phyloP scores from a whole-genome alignment of 1,140 invertebrate species.

The Conus ventricosus region DNA sequence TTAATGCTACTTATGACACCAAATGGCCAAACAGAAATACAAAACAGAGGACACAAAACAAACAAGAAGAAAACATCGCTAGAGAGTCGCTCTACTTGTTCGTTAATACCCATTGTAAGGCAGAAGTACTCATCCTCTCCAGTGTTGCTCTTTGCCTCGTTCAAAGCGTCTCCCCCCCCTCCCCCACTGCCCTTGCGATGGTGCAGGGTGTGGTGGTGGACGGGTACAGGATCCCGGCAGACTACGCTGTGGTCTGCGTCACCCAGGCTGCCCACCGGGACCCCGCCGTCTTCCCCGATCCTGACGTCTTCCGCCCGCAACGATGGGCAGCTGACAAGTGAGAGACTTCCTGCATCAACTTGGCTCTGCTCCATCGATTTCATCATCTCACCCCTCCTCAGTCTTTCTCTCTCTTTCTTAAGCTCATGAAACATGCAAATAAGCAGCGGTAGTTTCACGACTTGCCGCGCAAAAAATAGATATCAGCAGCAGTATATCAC shows the following conservation, averaged over 20 bases:
- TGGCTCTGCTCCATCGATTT: neutral
- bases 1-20: too few relatives aligned
- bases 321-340: slow-evolving; percentile 53
- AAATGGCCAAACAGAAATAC: too few relatives aligned
- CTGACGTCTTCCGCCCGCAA: slow-evolving; percentile 54
- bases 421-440: neutral
- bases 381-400: neutral
- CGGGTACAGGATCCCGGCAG: slow-evolving; percentile 53
- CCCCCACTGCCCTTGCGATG: too few relatives aligned
- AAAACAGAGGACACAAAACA: too few relatives aligned
- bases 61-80: too few relatives aligned
- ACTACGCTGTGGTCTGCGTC: slow-evolving; percentile 57
- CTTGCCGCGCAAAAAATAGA: neutral
- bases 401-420: neutral
- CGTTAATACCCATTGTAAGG: too few relatives aligned
- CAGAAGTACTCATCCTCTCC: too few relatives aligned
- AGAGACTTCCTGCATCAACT: neutral
- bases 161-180: too few relatives aligned
- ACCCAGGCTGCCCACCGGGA: slow-evolving; percentile 61
- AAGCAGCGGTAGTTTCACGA: neutral
- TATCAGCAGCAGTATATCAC: too few relatives aligned
- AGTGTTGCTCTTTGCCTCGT: too few relatives aligned
- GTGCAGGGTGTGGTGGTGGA: slow-evolving; percentile 51
- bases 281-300: slow-evolving; percentile 55
- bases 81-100: too few relatives aligned